Conservation (phyloP, 2,113 vertebrate species). For the Phrynosoma blainvillii region DNA sequence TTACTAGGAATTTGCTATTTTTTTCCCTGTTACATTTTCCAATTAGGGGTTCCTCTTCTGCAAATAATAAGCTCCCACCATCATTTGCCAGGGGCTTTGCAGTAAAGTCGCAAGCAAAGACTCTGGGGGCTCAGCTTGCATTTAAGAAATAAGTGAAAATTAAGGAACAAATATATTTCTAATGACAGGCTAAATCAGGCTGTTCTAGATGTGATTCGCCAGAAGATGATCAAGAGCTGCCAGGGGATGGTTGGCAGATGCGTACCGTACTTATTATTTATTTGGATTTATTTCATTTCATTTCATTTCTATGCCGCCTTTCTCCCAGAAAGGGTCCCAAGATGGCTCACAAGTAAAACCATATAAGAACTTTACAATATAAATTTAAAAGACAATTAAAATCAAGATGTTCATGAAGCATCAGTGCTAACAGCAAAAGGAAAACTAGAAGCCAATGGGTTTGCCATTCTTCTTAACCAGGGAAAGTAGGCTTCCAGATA, state of each 20-base stretch:
- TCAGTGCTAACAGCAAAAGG: background rate
- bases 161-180: constrained; percentile 69
- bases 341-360: too few relatives aligned
- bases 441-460: background rate
- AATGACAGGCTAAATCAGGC: constrained; percentile 70
- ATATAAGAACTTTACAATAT: too few relatives aligned
- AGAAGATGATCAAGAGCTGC: background rate
- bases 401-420: too few relatives aligned
- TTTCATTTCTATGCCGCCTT: too few relatives aligned
- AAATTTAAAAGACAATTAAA: too few relatives aligned
- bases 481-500: background rate
- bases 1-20: constrained; percentile 73
- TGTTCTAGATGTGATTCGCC: constrained; percentile 54
- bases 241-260: background rate
- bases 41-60: constrained; percentile 75
- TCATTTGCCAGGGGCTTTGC: constrained; percentile 71
- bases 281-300: too few relatives aligned
- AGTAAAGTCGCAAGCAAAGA: constrained; percentile 54
- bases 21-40: constrained; percentile 76
- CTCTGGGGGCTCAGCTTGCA: constrained; percentile 50
- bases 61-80: constrained; percentile 71
- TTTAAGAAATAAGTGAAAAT: constrained; percentile 64
- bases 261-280: background rate
- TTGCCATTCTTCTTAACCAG: background rate
- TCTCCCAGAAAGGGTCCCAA: too few relatives aligned